Percentiles rank a stretch among this genome's conserved stretches.
Evolutionary conservation across 2,113 vertebrate genomes (phyloP).

Genomic region (Talpa occidentalis): DNA sequence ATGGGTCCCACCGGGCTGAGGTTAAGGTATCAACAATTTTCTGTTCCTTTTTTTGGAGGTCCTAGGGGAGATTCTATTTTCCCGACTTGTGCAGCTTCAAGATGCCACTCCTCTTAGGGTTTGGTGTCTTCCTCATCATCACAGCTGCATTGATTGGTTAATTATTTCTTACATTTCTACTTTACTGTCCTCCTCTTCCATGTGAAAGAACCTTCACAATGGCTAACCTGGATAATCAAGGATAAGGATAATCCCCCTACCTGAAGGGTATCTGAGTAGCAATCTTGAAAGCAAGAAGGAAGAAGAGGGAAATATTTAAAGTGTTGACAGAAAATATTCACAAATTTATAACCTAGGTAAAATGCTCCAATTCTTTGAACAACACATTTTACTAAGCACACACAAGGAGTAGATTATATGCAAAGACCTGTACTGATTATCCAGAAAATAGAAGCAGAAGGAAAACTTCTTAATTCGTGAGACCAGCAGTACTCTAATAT

Average conservation of each 20-base stretch:
- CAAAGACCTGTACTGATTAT: background rate
- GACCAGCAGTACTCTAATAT: background rate
- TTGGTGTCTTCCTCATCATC: background rate
- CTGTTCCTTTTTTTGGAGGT: no score
- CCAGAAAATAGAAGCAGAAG: background rate
- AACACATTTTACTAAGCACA: background rate
- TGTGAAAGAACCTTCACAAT: background rate
- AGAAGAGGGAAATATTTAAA: background rate
- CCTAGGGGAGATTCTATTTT: no score
- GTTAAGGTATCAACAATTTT: background rate
- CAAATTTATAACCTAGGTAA: background rate
- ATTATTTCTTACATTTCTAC: background rate
- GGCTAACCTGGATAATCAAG: background rate
- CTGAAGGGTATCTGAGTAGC: background rate
- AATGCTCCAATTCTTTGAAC: background rate
- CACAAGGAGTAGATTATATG: background rate
- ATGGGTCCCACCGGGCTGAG: background rate
- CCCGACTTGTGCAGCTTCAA: background rate
- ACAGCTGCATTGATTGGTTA: background rate
- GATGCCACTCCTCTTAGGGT: background rate
- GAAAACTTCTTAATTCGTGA: background rate
- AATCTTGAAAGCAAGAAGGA: background rate
- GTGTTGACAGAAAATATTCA: background rate
- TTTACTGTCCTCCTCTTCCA: background rate
- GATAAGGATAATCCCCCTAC: background rate